Percentiles rank a stretch among this genome's conserved stretches.
phyloP scores from a whole-genome alignment of 2,113 vertebrate species.

The Irena cyanogastra region DNA sequence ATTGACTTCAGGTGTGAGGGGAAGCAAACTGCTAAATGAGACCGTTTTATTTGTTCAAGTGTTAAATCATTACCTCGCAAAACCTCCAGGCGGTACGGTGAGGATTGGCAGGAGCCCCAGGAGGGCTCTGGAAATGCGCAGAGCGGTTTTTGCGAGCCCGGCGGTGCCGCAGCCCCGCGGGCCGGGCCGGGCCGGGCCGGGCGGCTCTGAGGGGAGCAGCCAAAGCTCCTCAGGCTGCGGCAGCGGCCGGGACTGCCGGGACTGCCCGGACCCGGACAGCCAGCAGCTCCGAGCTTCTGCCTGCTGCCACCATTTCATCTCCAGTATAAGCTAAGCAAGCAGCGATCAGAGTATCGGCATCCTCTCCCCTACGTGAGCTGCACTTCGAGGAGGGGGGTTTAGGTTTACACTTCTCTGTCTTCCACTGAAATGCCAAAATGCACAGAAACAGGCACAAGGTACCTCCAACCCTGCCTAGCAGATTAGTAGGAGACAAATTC shows the following conservation, averaged over 20 bases:
- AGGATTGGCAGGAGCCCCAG: background rate
- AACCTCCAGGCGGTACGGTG: background rate
- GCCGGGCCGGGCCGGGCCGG: too few species aligned
- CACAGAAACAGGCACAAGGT: background rate
- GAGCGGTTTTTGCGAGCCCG: fast-evolving
- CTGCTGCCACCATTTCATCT: background rate
- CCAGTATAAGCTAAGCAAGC: background rate
- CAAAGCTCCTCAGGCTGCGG: background rate
- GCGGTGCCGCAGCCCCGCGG: too few species aligned
- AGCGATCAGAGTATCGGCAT: background rate
- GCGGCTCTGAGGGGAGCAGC: background rate
- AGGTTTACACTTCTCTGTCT: background rate
- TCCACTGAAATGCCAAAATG: background rate
- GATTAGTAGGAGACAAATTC: background rate
- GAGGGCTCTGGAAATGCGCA: background rate
- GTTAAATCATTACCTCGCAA: background rate
- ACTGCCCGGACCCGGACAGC: too few species aligned
- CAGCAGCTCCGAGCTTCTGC: background rate
- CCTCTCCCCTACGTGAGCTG: fast-evolving
- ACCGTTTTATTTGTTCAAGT: background rate
- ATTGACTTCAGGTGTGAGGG: background rate
- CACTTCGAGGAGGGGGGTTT: fast-evolving
- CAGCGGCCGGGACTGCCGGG: fast-evolving
- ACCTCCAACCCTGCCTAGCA: background rate
- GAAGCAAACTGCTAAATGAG: background rate